These are phyloP conservation scores for Pegea sp. DNA, from an alignment of 23 tunicate species.

Conservation along the genomic window DNA sequence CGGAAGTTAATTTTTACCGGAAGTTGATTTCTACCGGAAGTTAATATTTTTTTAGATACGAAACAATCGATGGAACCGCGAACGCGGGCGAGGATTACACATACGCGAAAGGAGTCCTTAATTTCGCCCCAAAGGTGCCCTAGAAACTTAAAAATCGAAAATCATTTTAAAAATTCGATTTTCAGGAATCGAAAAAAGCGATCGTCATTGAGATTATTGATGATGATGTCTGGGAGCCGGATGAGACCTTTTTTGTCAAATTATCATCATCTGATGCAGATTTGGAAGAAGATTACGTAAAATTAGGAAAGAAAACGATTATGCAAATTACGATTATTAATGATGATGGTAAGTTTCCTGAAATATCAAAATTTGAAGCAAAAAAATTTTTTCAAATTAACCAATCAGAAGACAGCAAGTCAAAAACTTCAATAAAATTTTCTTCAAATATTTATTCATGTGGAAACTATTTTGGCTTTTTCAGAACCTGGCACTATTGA, in stretches of 20 bases:
- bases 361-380: neutral
- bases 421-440: too few relatives aligned
- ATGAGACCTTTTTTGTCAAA: constrained; percentile 89
- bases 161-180: neutral
- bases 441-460: too few relatives aligned
- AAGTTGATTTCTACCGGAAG: neutral
- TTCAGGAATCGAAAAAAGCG: constrained; percentile 32
- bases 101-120: constrained; percentile 17
- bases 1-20: neutral
- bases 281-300: constrained; percentile 15
- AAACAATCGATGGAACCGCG: constrained; percentile 89
- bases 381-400: neutral
- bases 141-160: too few relatives aligned
- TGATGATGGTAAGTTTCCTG: constrained; percentile 75
- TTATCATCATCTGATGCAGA: constrained; percentile 18
- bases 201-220: constrained; percentile 75
- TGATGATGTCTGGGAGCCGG: constrained; percentile 97
- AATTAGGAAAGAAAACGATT: constrained; percentile 52
- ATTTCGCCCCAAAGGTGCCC: constrained; percentile 34
- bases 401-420: too few relatives aligned
- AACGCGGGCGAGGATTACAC: constrained; percentile 59
- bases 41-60: constrained; percentile 23
- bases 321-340: constrained; percentile 95
- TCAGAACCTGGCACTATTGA: constrained; percentile 94
- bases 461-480: too few relatives aligned